phyloP scores from a whole-genome alignment of 2,113 vertebrate species.

The Laticauda laticaudata region DNA sequence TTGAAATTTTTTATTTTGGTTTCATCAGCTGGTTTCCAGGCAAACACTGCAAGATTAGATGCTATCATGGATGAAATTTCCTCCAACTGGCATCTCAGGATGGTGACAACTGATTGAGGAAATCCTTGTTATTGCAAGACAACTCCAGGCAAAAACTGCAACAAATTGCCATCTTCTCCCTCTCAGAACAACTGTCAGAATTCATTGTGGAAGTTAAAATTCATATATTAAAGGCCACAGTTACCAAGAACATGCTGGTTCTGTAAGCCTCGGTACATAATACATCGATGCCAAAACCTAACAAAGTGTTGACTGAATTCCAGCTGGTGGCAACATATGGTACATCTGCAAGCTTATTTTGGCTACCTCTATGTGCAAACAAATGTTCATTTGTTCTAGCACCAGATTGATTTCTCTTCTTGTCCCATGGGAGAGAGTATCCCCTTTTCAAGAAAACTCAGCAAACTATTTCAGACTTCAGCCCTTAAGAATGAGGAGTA shows the following conservation, averaged over 20 bases:
- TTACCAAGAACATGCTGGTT: slow-evolving; percentile 11
- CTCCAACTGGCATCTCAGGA: slow-evolving; percentile 22
- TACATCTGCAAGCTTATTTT: slow-evolving; percentile 68
- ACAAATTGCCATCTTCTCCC: slow-evolving; percentile 11
- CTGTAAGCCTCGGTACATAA: slow-evolving; percentile 37
- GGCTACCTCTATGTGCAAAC: slow-evolving; percentile 70
- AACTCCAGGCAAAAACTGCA: slow-evolving; percentile 33
- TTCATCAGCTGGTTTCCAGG: slow-evolving; percentile 32
- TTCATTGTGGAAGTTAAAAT: slow-evolving; percentile 15
- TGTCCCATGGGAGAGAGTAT: slow-evolving; percentile 49
- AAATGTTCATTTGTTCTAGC: slow-evolving; percentile 68
- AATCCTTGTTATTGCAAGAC: slow-evolving; percentile 37
- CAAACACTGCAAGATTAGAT: slow-evolving; percentile 37
- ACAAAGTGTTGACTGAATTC: slow-evolving; percentile 62
- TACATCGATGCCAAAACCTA: slow-evolving; percentile 49
- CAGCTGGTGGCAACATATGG: slow-evolving; percentile 73
- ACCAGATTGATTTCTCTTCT: slow-evolving; percentile 55
- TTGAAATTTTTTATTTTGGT: background rate
- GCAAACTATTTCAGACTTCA: slow-evolving; percentile 26
- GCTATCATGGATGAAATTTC: background rate
- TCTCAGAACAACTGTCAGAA: slow-evolving; percentile 34
- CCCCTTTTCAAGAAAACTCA: slow-evolving; percentile 47
- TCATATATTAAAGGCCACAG: slow-evolving; percentile 13
- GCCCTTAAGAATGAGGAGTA: background rate
- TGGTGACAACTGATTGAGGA: slow-evolving; percentile 34